A percentile compares a stretch with the other conserved stretches of the same genome.
Conservation (phyloP, 2,888 invertebrate genomes). For the Drosophila imparisetae region DNA sequence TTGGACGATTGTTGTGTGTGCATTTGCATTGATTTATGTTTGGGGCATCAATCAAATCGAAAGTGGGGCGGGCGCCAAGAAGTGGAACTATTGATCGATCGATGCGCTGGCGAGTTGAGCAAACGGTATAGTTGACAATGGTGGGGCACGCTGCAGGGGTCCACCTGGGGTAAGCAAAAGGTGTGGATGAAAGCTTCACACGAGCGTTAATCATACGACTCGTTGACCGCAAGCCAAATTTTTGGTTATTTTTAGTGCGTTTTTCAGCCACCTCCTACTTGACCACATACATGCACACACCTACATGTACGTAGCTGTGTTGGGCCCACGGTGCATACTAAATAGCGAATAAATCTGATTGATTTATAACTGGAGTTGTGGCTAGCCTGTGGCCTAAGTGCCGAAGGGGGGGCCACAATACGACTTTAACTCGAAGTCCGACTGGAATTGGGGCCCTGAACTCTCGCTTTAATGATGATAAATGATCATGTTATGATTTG, state of each 20-base stretch:
- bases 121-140: conserved; percentile 16
- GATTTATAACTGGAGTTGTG: conserved; percentile 78
- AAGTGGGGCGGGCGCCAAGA: conserved; percentile 57
- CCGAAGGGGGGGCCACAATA: conserved; percentile 17
- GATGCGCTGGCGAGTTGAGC: conserved; percentile 5
- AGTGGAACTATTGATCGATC: conserved; percentile 19
- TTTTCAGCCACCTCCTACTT: conserved; percentile 2
- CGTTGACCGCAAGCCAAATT: conserved; percentile 46
- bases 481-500: conserved; percentile 83
- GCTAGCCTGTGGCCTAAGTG: conserved; percentile 26
- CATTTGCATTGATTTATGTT: conserved; percentile 58
- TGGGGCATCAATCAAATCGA: conserved; percentile 70
- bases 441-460: conserved; percentile 32
- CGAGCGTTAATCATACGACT: conserved; percentile 69
- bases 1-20: not conserved
- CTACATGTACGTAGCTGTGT: not conserved
- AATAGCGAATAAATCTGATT: conserved; percentile 78
- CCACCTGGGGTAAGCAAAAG: conserved; percentile 2
- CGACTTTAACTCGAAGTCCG: conserved; percentile 15
- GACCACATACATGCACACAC: conserved; percentile 3
- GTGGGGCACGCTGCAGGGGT: not conserved
- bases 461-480: conserved; percentile 79
- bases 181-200: conserved; percentile 52
- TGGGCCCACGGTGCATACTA: conserved; percentile 31
- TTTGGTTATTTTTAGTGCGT: conserved; percentile 21